Conservation (phyloP, 2,113 vertebrate species). For the Daboia siamensis region DNA sequence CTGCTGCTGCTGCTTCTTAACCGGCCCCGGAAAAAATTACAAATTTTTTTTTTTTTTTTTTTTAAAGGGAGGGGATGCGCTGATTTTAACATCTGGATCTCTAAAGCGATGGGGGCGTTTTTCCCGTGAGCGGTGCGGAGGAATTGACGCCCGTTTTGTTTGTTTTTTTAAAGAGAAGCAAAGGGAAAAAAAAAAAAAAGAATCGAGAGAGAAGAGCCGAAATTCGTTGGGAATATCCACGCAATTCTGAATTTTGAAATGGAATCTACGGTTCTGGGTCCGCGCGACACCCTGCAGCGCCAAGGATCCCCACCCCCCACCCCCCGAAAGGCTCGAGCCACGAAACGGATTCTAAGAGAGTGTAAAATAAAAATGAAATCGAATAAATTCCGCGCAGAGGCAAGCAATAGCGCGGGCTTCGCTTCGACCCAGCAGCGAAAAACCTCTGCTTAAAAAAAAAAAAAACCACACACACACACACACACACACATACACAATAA, state of each 20-base stretch:
- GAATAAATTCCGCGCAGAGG: not conserved
- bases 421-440: not conserved
- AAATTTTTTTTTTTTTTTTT: too few species aligned
- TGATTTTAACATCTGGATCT: not conserved
- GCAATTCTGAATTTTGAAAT: not conserved
- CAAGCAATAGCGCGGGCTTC: not conserved
- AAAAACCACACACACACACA: too few species aligned
- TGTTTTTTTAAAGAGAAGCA: too few species aligned
- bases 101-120: not conserved
- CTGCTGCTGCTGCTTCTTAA: not conserved
- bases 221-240: not conserved
- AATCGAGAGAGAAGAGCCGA: too few species aligned
- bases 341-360: not conserved
- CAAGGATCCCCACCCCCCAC: too few species aligned
- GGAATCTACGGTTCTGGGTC: not conserved
- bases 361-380: too few species aligned
- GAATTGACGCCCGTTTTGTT: not conserved
- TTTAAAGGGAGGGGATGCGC: accelerated
- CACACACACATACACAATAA: too few species aligned
- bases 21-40: not conserved
- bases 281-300: not conserved
- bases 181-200: too few species aligned
- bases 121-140: not conserved
- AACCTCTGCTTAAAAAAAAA: not conserved
- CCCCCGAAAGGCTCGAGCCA: not conserved